Percentiles rank a stretch among this genome's conserved stretches.
Conservation (phyloP, 2,113 vertebrate genomes). For the Anarrhichthys ocellatus region DNA sequence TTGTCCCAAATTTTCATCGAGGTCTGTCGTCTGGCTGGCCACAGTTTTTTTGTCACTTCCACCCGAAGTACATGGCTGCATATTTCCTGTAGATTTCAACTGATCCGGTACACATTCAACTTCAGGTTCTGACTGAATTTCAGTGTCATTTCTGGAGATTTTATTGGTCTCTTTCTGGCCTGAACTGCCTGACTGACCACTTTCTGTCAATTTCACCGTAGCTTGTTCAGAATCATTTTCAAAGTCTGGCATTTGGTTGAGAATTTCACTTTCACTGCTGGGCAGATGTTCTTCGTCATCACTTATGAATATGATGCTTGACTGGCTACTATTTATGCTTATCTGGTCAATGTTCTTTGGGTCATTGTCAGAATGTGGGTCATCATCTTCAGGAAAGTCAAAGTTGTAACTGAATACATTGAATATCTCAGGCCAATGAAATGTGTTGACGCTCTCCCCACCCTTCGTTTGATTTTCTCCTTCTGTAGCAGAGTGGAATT, state of each 20-base stretch:
- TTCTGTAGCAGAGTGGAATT: not conserved
- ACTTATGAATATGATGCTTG: not conserved
- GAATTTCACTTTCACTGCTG: slow-evolving; percentile 11
- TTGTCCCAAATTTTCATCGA: not conserved
- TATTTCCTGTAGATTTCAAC: not conserved
- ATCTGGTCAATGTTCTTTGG: not conserved
- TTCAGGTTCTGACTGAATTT: not conserved
- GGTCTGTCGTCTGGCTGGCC: not conserved
- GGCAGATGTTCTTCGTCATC: slow-evolving; percentile 15
- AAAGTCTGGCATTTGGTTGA: not conserved
- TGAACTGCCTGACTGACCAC: not conserved
- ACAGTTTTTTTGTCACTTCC: slow-evolving; percentile 2
- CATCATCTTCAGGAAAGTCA: slow-evolving; percentile 13
- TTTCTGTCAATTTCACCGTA: not conserved
- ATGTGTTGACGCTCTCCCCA: not conserved
- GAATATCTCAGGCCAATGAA: not conserved
- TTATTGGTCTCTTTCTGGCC: not conserved
- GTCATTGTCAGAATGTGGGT: not conserved
- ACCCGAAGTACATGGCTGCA: not conserved
- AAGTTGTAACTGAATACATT: not conserved
- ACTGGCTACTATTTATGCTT: not conserved
- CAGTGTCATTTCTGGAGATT: not conserved
- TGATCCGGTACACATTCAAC: not conserved
- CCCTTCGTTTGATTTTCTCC: not conserved
- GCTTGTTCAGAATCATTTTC: not conserved